These are phyloP conservation scores for Chrosomus eos DNA, from an alignment of 2,797 vertebrate genomes.

Conservation along the genomic window DNA sequence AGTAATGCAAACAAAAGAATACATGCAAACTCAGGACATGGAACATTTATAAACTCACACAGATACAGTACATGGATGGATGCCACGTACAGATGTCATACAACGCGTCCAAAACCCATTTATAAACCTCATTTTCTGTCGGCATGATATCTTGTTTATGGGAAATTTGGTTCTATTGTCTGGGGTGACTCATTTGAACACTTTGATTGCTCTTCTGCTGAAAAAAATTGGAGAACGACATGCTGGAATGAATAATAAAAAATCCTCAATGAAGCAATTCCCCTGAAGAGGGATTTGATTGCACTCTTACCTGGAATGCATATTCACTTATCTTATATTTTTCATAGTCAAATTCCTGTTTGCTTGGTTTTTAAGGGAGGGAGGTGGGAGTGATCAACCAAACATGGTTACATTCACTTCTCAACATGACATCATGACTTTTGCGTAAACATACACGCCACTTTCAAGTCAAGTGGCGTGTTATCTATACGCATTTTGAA, in stretches of 20 bases:
- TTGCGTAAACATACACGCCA: too few species aligned
- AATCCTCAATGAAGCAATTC: not conserved
- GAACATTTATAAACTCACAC: not conserved
- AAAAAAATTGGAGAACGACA: not conserved
- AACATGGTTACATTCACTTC: slow-evolving; percentile 2
- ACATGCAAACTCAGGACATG: not conserved
- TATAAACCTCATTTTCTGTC: not conserved
- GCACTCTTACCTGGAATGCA: not conserved
- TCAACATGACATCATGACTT: too few species aligned
- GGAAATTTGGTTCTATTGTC: not conserved
- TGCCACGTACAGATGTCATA: slow-evolving; percentile 13
- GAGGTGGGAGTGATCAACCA: not conserved
- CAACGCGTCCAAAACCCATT: not conserved
- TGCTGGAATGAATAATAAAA: not conserved
- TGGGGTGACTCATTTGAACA: not conserved
- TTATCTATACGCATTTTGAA: too few species aligned
- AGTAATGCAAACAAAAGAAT: slow-evolving; percentile 1
- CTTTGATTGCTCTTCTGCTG: not conserved
- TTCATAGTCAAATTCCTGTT: not conserved
- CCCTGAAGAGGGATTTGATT: slow-evolving; percentile 7
- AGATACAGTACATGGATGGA: not conserved
- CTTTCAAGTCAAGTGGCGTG: too few species aligned
- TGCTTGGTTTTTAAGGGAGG: not conserved
- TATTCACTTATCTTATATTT: not conserved
- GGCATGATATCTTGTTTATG: not conserved